Percentiles rank a stretch among this genome's conserved stretches.
These are phyloP conservation scores for Neolamprologus sp. DNA, from an alignment of 2,113 vertebrate species.

Conservation along the genomic window DNA sequence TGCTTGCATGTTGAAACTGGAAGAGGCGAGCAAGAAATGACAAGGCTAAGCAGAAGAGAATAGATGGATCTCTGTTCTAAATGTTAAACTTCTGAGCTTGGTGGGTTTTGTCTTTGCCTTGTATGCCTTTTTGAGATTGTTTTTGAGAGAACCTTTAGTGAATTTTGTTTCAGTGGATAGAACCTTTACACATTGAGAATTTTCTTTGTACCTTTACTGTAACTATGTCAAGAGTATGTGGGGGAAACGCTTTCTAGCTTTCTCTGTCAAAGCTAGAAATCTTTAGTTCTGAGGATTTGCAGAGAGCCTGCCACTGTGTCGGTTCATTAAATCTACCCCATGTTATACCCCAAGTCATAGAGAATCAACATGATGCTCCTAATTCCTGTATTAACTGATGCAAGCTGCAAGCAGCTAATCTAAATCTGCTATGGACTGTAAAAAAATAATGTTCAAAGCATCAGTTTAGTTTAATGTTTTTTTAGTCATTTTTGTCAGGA, in stretches of 20 bases:
- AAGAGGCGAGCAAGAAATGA: background rate
- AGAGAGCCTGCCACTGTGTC: background rate
- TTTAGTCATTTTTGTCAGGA: background rate
- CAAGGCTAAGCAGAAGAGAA: background rate
- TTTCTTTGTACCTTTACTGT: background rate
- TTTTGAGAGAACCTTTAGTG: background rate
- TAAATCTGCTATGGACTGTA: background rate
- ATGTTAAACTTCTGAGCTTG: background rate
- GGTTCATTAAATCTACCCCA: background rate
- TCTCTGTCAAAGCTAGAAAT: background rate
- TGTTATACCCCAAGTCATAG: background rate
- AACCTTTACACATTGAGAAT: background rate
- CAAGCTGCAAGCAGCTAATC: background rate
- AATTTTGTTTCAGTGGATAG: background rate
- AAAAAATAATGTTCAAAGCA: background rate
- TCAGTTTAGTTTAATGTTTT: background rate
- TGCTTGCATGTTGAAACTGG: background rate
- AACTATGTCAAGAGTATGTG: background rate
- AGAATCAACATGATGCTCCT: background rate
- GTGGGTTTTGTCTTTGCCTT: background rate
- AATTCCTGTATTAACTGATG: background rate
- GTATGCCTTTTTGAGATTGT: background rate
- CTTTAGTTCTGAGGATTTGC: background rate
- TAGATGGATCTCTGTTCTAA: background rate
- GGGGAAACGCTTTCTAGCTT: background rate